Conservation (phyloP, 2,113 vertebrate genomes). For the Anguilla japonica region DNA sequence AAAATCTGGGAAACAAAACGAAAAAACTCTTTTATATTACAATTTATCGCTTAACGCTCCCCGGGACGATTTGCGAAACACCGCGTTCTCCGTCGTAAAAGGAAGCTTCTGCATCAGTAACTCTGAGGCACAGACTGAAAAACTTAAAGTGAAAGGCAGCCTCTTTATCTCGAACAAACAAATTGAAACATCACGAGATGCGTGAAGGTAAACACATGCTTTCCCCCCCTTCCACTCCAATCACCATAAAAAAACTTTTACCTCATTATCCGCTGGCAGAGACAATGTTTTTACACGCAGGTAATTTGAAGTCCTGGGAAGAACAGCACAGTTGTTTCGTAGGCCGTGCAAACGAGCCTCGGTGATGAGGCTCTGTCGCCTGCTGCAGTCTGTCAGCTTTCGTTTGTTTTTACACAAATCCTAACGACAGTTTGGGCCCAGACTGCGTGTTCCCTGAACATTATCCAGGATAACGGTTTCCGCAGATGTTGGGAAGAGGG, state of each 20-base stretch:
- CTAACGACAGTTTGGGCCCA: not conserved
- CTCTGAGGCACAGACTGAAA: not conserved
- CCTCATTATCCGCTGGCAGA: not conserved
- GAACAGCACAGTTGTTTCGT: not conserved
- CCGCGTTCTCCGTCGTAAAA: not conserved
- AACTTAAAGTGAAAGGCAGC: not conserved
- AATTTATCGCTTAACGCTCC: not conserved
- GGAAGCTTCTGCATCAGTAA: not conserved
- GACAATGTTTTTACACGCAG: not conserved
- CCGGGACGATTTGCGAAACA: not conserved
- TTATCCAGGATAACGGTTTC: not conserved
- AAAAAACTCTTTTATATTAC: not conserved
- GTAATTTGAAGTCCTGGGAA: not conserved
- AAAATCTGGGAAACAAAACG: not conserved
- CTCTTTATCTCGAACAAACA: not conserved
- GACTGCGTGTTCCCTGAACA: not conserved
- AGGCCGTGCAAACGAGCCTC: not conserved
- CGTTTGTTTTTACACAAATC: not conserved
- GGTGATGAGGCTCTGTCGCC: not conserved
- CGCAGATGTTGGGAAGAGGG: not conserved
- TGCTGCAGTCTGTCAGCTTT: not conserved
- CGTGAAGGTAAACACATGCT: not conserved
- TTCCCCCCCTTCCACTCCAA: not conserved
- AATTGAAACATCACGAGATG: not conserved
- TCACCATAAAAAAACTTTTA: not conserved